phyloP scores from a whole-genome alignment of 2,888 invertebrate genomes.

The Thymelicus acteon region DNA sequence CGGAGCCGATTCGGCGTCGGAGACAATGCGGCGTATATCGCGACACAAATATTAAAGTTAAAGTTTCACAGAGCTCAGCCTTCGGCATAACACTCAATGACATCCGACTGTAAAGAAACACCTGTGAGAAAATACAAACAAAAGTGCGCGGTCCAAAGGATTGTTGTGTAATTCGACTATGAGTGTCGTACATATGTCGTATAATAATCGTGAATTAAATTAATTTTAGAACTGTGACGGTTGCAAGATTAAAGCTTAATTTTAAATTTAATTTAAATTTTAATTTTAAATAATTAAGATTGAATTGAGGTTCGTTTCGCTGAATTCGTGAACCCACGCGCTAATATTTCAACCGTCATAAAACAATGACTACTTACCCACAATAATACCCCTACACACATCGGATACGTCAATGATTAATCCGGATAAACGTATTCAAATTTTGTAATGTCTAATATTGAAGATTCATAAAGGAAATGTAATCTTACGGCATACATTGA shows the following conservation, averaged over 20 bases:
- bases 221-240: conserved; percentile 10
- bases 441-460: conserved; percentile 33
- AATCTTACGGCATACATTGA: conserved; percentile 31
- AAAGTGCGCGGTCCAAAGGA: conserved; percentile 56
- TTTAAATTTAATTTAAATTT: no score
- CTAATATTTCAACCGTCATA: conserved; percentile 35
- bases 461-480: conserved; percentile 31
- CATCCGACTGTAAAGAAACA: conserved; percentile 68
- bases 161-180: conserved; percentile 42
- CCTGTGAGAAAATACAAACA: conserved; percentile 80
- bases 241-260: background rate
- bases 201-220: conserved; percentile 5
- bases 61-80: conserved; percentile 78
- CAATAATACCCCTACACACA: conserved; percentile 31
- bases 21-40: conserved; percentile 74
- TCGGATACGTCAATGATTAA: conserved; percentile 22
- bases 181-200: conserved; percentile 6
- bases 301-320: conserved; percentile 22
- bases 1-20: conserved; percentile 53
- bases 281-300: no score
- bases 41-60: conserved; percentile 75
- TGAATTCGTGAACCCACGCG: conserved; percentile 39
- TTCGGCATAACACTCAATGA: conserved; percentile 79
- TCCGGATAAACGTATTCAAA: conserved; percentile 36
- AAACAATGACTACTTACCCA: conserved; percentile 38